These are phyloP conservation scores for Trissolcus brochymenae DNA, from an alignment of 2,888 invertebrate genomes.

Conservation along the genomic window DNA sequence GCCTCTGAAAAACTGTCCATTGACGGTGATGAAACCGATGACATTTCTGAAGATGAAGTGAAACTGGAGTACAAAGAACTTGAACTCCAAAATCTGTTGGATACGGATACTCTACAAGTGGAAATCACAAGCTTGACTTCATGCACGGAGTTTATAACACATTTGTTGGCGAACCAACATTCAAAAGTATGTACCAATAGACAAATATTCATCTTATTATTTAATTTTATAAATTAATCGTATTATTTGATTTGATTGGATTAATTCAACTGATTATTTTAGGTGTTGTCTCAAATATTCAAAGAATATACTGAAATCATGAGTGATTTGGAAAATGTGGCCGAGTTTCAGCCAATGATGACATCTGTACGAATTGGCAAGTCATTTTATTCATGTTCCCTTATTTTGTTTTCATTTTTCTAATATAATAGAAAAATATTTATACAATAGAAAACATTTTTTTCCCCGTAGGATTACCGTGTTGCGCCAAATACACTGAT, in stretches of 20 bases:
- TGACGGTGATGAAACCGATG: background rate
- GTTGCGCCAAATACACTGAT: constrained; percentile 82
- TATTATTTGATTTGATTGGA: background rate
- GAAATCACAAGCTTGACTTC: background rate
- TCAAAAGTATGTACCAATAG: background rate
- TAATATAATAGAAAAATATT: too few relatives aligned
- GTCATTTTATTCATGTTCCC: background rate
- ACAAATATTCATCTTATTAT: background rate
- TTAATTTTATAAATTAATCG: background rate
- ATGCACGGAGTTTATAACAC: background rate
- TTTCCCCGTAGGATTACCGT: constrained; percentile 78
- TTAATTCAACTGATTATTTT: background rate
- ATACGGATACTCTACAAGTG: background rate
- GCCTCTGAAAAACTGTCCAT: background rate
- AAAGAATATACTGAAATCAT: too few relatives aligned
- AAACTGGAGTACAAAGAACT: background rate
- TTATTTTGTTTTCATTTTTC: too few relatives aligned
- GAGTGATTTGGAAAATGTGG: too few relatives aligned
- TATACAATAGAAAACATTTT: too few relatives aligned
- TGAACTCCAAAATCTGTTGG: background rate
- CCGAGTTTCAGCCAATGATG: too few relatives aligned
- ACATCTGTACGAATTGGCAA: background rate
- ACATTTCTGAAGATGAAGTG: background rate
- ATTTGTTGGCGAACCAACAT: background rate
- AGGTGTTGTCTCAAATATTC: too few relatives aligned